phyloP scores from a whole-genome alignment of 2,888 invertebrate species.

The Psylliodes chrysocephalus region DNA sequence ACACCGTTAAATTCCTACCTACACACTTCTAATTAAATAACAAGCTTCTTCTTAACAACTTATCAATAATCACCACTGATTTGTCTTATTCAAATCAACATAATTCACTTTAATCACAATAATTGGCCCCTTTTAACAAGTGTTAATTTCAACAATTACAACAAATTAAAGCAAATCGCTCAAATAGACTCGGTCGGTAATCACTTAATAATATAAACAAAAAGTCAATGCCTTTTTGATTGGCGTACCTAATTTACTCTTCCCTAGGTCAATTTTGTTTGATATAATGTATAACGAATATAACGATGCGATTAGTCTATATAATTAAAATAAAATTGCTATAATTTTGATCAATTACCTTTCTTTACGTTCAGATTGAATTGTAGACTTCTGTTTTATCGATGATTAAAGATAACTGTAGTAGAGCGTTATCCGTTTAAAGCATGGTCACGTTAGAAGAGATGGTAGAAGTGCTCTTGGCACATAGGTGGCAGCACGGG shows the following conservation, averaged over 20 bases:
- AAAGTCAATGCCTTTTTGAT: constrained; percentile 60
- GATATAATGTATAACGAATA: constrained; percentile 58
- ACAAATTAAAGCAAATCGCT: constrained; percentile 47
- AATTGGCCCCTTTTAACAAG: constrained; percentile 44
- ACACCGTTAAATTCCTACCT: too few species aligned
- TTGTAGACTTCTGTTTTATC: constrained; percentile 28
- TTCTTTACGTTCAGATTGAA: constrained; percentile 40
- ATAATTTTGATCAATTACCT: constrained; percentile 63
- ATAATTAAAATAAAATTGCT: constrained; percentile 63
- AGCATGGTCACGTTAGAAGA: too few species aligned
- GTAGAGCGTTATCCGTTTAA: too few species aligned
- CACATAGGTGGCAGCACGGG: too few species aligned
- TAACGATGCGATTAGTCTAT: constrained; percentile 55
- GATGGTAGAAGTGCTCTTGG: too few species aligned
- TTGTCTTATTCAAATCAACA: constrained; percentile 40
- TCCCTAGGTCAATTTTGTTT: constrained; percentile 53
- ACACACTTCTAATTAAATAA: not conserved
- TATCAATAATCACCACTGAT: constrained; percentile 20
- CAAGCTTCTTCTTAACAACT: not conserved
- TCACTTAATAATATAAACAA: constrained; percentile 59
- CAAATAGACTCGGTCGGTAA: constrained; percentile 33
- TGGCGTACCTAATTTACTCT: constrained; percentile 60
- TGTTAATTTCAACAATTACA: constrained; percentile 49
- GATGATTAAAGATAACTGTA: too few species aligned
- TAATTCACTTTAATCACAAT: constrained; percentile 46